Percentiles rank a stretch among this genome's conserved stretches.
phyloP scores from a whole-genome alignment of 2,888 invertebrate species.

The Philereme transversata region DNA sequence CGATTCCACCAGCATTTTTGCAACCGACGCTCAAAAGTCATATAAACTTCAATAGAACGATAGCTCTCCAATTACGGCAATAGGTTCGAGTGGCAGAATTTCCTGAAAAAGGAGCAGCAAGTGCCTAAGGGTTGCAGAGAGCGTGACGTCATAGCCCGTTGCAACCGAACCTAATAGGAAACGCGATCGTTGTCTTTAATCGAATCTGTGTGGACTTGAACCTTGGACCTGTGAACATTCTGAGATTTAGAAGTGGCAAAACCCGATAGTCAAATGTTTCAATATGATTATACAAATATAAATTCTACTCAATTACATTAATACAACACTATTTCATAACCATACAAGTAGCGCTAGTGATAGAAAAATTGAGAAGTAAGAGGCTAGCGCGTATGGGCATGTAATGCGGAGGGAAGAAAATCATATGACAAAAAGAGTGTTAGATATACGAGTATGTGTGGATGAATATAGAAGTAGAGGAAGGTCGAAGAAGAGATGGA shows the following conservation, averaged over 20 bases:
- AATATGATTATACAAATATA: too few relatives aligned
- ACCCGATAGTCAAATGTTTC: too few relatives aligned
- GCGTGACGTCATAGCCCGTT: conserved; percentile 65
- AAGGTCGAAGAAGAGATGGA: too few relatives aligned
- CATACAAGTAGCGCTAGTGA: too few relatives aligned
- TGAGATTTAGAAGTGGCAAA: conserved; percentile 21
- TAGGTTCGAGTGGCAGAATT: conserved; percentile 52
- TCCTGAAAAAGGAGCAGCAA: conserved; percentile 43
- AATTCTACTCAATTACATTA: too few relatives aligned
- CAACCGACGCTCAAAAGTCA: conserved; percentile 45
- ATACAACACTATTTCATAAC: too few relatives aligned
- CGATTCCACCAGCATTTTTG: neutral
- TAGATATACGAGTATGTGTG: too few relatives aligned
- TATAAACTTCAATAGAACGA: conserved; percentile 52
- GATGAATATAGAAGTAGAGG: too few relatives aligned
- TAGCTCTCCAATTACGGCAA: conserved; percentile 60
- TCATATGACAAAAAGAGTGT: too few relatives aligned
- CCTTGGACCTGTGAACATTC: conserved; percentile 4
- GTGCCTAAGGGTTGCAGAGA: conserved; percentile 39
- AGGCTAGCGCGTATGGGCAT: too few relatives aligned
- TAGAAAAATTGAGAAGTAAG: too few relatives aligned
- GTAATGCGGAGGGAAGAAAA: too few relatives aligned
- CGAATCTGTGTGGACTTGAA: conserved; percentile 58
- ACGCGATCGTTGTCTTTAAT: conserved; percentile 75
- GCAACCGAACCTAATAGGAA: conserved; percentile 72